Evolutionary conservation across 1,140 invertebrate species (phyloP), one percentile per base, ranked within the genome.

Genomic region (Stratiolaelaps scimitus): DNA sequence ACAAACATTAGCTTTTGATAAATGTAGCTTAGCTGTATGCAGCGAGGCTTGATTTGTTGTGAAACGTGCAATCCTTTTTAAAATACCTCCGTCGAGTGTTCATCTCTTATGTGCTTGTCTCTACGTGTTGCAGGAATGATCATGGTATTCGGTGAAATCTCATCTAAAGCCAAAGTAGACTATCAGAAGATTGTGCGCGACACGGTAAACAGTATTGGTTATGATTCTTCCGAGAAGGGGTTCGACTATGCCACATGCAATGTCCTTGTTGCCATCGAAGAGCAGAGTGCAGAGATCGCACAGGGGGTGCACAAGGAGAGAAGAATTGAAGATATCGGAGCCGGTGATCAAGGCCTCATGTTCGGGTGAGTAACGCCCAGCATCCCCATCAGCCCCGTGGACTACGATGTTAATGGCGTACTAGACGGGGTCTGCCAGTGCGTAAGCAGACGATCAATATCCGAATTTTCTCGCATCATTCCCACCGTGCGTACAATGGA

Each of bases 211-310:
- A n/a, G 17, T n/a, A 67, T 67, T 67, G 66, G 66, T 6, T 67
- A 67, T 34, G 65, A 67, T 19, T 28, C 43, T 17, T 66, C 30
- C 29, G 30, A 66, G 19, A 67, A 66, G 19, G 76, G 77, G 17
- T 78, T 78, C 74, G 76, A 78, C 67, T 77, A 76, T 68, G 77
- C 77, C 65, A 78, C 76, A 2, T 77, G 76, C 69, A 78, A 77
- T 72, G 76, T 78, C 7, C 67, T 77, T 19, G 70, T 76, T 60
- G 75, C 76, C 17, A 66, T 78, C 17, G 76, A 78, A 68, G 72
- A 78, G 68, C 76, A 78, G 66, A 75, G 71, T 69, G 74, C 73
- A 29, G 77, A 77, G 56, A 78, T 77, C 67, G 75, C 76, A 23
- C 71, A 76, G 66, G 75, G 73, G 47, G 76, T 77, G 10, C 76